Base-by-base conservation (phyloP, 2,797 vertebrate genomes). In the Pangasius mekongensis region DNA sequence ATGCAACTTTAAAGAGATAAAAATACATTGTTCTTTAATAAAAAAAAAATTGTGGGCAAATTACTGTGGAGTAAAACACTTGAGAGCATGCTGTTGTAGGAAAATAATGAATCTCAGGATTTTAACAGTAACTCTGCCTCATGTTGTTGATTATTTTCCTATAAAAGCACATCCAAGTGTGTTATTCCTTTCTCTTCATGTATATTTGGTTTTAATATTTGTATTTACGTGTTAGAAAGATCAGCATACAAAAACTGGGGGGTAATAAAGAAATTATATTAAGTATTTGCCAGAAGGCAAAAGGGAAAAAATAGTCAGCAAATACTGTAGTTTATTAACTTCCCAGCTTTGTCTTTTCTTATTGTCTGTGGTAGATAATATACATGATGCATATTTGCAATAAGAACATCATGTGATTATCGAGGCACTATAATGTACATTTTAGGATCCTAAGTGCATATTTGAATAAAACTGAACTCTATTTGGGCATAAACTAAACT, bases 401-500 rank as follows among this genome's bases (percentile, higher is more conserved):
- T 80, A 80, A 80, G 52, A 56, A 58, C 27, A 33, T 13, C 9
- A 80, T 36, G 30, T 33, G 30, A 36, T 80, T 80, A 58, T 22
- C 36, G 52, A 33, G 18, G 30, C 52, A 30, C 30, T 58, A 4
- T 36, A 10, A 33, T 56, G 14, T 77, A n/a, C 74, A 76, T 76
- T 71, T 85, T 18, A 88, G 47, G 56, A 22, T 13, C 47, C 7
- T 69, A 62, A 85, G 64, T 39, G 52, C n/a, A 13, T 13, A 22
- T 80, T 85, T 71, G 62, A 58, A 85, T 78, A 66, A 78, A 80
- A 85, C n/a, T 18, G 27, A 54, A 43, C 52, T 58, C 14, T 22
- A 7, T 83, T 24, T 66, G 39, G 16, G 1, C 24, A 66, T 80
- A 84, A 84, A 47, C 52, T 47, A 39, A 76, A 47, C 36, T 43